Evolutionary conservation across 2,113 vertebrate species (phyloP).

Genomic region (Sterna hirundo): DNA sequence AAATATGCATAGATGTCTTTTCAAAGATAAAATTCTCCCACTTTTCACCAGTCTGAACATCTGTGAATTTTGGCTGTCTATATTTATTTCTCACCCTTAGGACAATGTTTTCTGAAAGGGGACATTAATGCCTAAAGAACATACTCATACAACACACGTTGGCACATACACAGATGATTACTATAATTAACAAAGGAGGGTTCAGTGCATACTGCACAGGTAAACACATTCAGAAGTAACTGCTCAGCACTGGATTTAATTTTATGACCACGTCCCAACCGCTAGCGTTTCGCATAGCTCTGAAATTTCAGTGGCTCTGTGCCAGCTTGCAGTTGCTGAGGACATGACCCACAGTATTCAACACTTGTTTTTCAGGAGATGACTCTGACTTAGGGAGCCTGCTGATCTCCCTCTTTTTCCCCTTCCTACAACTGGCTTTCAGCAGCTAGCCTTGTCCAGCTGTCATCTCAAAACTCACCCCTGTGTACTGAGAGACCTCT

Average conservation of each 20-base stretch:
- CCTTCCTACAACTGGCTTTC: background rate
- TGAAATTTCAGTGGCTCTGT: background rate
- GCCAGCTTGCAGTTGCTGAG: background rate
- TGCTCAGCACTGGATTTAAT: background rate
- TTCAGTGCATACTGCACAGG: background rate
- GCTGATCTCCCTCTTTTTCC: background rate
- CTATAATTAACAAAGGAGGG: background rate
- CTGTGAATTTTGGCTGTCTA: background rate
- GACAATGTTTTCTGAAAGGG: constrained; percentile 1
- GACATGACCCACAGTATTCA: background rate
- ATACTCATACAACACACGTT: background rate
- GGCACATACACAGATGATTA: background rate
- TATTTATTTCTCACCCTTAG: constrained; percentile 1
- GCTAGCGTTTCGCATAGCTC: background rate
- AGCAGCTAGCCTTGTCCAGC: background rate
- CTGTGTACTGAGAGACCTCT: background rate
- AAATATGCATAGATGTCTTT: background rate
- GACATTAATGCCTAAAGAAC: background rate
- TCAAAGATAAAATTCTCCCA: background rate
- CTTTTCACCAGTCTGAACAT: background rate
- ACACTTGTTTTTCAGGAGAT: background rate
- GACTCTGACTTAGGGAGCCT: background rate
- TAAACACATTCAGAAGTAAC: background rate
- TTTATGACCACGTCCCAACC: background rate
- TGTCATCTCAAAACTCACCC: background rate